Conservation (phyloP, 2,113 vertebrate genomes). For the Lycaon pictus region DNA sequence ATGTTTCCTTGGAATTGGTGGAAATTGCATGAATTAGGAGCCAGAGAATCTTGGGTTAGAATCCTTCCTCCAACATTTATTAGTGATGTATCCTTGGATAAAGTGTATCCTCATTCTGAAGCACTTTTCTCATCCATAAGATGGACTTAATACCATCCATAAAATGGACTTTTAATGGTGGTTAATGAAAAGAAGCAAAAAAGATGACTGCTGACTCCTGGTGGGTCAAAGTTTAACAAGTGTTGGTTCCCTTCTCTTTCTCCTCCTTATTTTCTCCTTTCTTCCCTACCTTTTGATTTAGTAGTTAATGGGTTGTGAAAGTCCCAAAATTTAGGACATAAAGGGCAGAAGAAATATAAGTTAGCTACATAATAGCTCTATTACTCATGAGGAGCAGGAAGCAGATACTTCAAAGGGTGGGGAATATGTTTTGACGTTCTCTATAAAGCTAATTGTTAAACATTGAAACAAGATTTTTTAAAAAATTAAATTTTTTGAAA, state of each 20-base stretch:
- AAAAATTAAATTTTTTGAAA: neutral
- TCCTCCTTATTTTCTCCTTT: neutral
- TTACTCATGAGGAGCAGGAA: neutral
- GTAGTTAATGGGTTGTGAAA: neutral
- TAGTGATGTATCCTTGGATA: neutral
- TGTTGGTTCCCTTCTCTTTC: neutral
- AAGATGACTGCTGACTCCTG: neutral
- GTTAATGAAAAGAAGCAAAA: neutral
- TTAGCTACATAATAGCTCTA: neutral
- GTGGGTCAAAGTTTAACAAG: neutral
- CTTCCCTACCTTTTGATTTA: neutral
- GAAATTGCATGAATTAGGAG: conserved; percentile 12
- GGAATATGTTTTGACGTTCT: neutral
- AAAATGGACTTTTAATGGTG: too few species aligned
- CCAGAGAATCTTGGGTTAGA: neutral
- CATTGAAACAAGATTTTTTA: neutral
- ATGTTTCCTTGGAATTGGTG: neutral
- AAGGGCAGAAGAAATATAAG: neutral
- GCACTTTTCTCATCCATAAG: neutral
- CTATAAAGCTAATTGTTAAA: neutral
- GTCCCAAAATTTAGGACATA: neutral
- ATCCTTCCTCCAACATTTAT: neutral
- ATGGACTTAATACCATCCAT: neutral
- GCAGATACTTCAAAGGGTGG: neutral
- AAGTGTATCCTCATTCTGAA: neutral